Evolutionary conservation across 2,888 invertebrate genomes (phyloP), one percentile per base, ranked within the genome.

Genomic region (Patella pellucida): DNA sequence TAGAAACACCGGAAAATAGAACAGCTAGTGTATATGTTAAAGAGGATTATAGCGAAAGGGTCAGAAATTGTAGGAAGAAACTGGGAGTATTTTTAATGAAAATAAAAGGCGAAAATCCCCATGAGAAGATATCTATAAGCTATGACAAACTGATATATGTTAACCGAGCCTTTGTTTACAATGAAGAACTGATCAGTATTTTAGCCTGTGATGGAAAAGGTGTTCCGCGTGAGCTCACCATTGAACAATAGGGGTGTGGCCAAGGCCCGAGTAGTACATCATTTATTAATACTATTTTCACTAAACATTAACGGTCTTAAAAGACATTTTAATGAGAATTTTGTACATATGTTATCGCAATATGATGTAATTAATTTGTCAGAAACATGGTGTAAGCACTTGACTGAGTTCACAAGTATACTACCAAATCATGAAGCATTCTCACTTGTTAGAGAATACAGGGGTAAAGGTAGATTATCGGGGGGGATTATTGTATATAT

Each of bases 211-310:
- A 62, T 19, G 62, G 62, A n/a, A 62, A 62, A 62, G 23, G 62
- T 62, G 62, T 62, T n/a, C 62, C 62, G 23, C n/a, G 16, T 62
- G 23, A 19, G 7, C 23, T 62, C 19, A 62, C 19, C n/a, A 62
- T 62, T n/a, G 62, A 62, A 19, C 62, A 62, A 62, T n/a, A 62
- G 62, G 62, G 62, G 62, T 62, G 62, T 62, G 62, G 62, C 62
- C 62, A 62, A 62, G n/a, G 62, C 62, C 7, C n/a, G n/a, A 23
- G 11, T 62, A 62, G 62, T 62, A 62, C 62, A 62, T 27, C 27
- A 27, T 27, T 27, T 27, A 27, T 27, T 27, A 62, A 62, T 16
- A 19, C 62, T 62, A 11, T 62, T 62, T 62, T 62, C 56, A 19
- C 19, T 56, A 56, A 56, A 56, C 23, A 23, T 62, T 62, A 62